A percentile compares a stretch with the other conserved stretches of the same genome.
phyloP scores from a whole-genome alignment of 2,888 invertebrate genomes.

The Heliconius ismenius region DNA sequence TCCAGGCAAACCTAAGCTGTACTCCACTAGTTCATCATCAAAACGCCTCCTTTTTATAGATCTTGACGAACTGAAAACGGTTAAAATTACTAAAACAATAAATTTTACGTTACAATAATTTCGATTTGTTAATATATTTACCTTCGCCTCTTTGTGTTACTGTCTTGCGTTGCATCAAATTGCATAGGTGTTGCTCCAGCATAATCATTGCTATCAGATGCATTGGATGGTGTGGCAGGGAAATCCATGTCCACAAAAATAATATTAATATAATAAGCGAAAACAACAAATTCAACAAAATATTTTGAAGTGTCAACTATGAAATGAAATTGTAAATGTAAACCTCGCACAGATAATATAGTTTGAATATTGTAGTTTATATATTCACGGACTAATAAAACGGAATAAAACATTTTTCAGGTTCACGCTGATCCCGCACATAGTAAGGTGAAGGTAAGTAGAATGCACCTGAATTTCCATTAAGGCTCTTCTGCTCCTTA shows the following conservation, averaged over 20 bases:
- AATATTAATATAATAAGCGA: background rate
- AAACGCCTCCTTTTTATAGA: slow-evolving; percentile 97
- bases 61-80: slow-evolving; percentile 90
- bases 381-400: no score
- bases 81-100: background rate
- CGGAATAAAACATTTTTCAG: no score
- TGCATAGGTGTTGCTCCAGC: slow-evolving; percentile 61
- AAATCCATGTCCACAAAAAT: slow-evolving; percentile 63
- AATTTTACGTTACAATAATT: background rate
- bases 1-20: slow-evolving; percentile 87
- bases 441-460: no score
- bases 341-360: background rate
- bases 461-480: no score
- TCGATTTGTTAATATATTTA: slow-evolving; percentile 44
- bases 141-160: slow-evolving; percentile 77
- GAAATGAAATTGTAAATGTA: no score
- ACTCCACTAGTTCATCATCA: slow-evolving; percentile 98
- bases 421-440: no score
- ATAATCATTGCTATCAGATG: slow-evolving; percentile 74
- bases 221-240: slow-evolving; percentile 69
- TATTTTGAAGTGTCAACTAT: slow-evolving; percentile 1
- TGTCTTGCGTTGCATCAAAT: slow-evolving; percentile 65
- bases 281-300: background rate
- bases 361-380: no score
- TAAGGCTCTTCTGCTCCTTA: no score